phyloP scores from a whole-genome alignment of 2,888 invertebrate species.

The Cheilosia scutellata region DNA sequence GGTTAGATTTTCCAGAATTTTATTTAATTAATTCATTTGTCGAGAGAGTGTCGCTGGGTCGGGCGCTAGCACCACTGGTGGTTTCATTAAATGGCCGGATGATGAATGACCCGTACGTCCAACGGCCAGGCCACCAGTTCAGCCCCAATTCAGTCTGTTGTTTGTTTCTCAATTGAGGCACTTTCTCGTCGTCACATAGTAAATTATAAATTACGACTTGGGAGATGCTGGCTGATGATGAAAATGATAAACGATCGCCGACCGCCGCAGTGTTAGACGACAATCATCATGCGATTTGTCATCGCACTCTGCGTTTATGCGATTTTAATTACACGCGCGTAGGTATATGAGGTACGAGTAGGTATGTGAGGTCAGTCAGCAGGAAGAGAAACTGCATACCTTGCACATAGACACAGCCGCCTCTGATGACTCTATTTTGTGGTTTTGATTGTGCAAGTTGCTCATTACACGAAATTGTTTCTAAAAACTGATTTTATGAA shows the following conservation, averaged over 20 bases:
- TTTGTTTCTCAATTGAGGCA: constrained; percentile 71
- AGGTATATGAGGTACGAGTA: constrained; percentile 30
- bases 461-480: constrained; percentile 36
- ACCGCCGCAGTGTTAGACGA: background rate
- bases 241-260: constrained; percentile 27
- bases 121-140: constrained; percentile 66
- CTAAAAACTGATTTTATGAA: background rate
- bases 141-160: constrained; percentile 57
- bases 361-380: constrained; percentile 36
- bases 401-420: background rate
- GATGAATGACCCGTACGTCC: constrained; percentile 75
- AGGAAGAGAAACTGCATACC: constrained; percentile 5
- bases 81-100: constrained; percentile 75
- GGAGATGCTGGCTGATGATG: constrained; percentile 57
- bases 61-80: constrained; percentile 40
- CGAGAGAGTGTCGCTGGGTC: constrained; percentile 51
- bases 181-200: constrained; percentile 51
- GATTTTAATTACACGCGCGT: constrained; percentile 60
- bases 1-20: constrained; percentile 72
- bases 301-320: constrained; percentile 52
- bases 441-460: constrained; percentile 38
- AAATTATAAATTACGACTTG: constrained; percentile 61
- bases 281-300: constrained; percentile 56
- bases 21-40: constrained; percentile 75
- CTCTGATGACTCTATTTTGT: constrained; percentile 43